Conservation (phyloP, 2,797 vertebrate genomes). For the Pteropus rufus region DNA sequence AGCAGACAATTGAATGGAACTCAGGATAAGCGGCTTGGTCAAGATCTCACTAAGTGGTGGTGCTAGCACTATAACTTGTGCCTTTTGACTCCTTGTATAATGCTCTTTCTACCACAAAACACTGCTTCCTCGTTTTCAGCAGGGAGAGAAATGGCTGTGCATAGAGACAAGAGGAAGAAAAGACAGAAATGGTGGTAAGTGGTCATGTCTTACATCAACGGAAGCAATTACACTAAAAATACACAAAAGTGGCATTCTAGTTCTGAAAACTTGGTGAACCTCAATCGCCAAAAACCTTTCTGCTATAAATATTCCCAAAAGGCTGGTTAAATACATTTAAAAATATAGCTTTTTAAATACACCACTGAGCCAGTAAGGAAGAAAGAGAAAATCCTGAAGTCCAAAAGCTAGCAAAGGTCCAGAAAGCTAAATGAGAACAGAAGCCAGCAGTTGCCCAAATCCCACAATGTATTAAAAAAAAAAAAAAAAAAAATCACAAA, state of each 20-base stretch:
- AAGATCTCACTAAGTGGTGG: neutral
- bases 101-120: neutral
- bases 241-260: slow-evolving; percentile 1
- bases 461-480: neutral
- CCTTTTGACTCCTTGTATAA: neutral
- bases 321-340: neutral
- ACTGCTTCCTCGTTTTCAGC: neutral
- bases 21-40: neutral
- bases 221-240: slow-evolving; percentile 36
- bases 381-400: slow-evolving; percentile 22
- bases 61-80: neutral
- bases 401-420: slow-evolving; percentile 37
- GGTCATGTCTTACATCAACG: neutral
- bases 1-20: neutral
- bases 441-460: neutral
- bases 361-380: neutral
- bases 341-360: neutral
- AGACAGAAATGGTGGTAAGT: neutral
- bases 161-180: neutral
- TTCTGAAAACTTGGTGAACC: neutral
- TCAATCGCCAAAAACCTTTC: slow-evolving; percentile 6
- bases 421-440: neutral
- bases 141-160: neutral
- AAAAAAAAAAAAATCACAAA: slow-evolving; percentile 45
- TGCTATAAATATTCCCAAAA: neutral